phyloP scores from a whole-genome alignment of 2,888 invertebrate genomes.

The Agrochola lychnidis region DNA sequence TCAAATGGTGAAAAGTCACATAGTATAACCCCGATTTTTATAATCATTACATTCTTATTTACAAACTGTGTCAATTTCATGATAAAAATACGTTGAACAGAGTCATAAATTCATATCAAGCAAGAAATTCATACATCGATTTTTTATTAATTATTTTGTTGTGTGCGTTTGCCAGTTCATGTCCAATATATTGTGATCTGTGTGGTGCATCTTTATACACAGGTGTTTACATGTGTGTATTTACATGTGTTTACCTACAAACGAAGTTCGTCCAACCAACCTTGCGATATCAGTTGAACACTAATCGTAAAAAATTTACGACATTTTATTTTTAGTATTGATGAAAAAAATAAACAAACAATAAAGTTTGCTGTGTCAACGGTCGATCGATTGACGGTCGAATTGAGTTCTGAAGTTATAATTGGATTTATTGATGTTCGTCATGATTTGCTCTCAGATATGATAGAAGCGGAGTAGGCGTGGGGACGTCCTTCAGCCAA shows the following conservation, averaged over 20 bases:
- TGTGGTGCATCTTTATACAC: background rate
- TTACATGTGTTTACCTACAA: slow-evolving; percentile 33
- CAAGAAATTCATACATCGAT: background rate
- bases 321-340: slow-evolving; percentile 69
- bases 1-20: slow-evolving; percentile 43
- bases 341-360: slow-evolving; percentile 61
- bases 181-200: background rate
- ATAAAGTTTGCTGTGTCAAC: slow-evolving; percentile 56
- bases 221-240: slow-evolving; percentile 13
- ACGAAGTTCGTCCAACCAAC: slow-evolving; percentile 76
- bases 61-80: slow-evolving; percentile 25
- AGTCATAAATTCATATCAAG: slow-evolving; percentile 2
- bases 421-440: slow-evolving; percentile 50
- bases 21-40: slow-evolving; percentile 43
- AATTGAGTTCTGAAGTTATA: slow-evolving; percentile 49
- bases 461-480: background rate
- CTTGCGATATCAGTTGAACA: slow-evolving; percentile 70
- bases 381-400: slow-evolving; percentile 57
- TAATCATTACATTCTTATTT: slow-evolving; percentile 12
- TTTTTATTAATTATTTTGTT: slow-evolving; percentile 11
- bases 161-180: slow-evolving; percentile 18
- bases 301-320: slow-evolving; percentile 67
- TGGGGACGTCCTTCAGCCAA: background rate
- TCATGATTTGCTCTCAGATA: slow-evolving; percentile 12
- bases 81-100: slow-evolving; percentile 49